Evolutionary conservation across 1,140 invertebrate genomes (phyloP), one percentile per base, ranked within the genome.

Genomic region (Paracyclopina nana): DNA sequence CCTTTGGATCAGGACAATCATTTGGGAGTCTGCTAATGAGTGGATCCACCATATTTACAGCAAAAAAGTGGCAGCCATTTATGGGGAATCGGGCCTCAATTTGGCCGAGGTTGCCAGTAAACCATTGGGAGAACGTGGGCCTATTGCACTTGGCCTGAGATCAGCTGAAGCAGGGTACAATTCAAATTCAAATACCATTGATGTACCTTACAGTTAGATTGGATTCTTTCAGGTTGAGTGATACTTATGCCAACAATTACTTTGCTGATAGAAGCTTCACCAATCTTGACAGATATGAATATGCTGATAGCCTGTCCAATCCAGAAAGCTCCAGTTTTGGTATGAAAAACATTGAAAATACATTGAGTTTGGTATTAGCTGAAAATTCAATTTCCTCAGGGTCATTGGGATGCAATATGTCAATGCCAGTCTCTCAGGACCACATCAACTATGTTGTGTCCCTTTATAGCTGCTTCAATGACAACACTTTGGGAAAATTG

Each of bases 1-100:
- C 0, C 60, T 75, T 18, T 75, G 73, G 73, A 60, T 68, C 9
- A 65, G 72, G n/a, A 60, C 72, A n/a, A 64, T 75, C 12, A 68
- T 74, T 22, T 74, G 72, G 72, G 72, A 74, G 54, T 69, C 67
- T 1, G 58, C 58, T 8, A 57, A 55, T 31, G 60, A 57, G 22
- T 62, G 58, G 58, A 54, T 62, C 8, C 49, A 56, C 27, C 46
- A 54, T 34, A 56, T 43, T 5, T 61, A 62, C 41, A 14, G 26
- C 2, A 28, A 46, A 12, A 53, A 49, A 4, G 27, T 29, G 31
- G 45, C 29, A 40, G 18, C 30, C 12, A 31, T 12, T 12, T 12
- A n/a, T 12, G 30, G 49, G 30, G 4, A 25, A 34, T 1, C n/a
- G n/a, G n/a, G n/a, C n/a, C n/a, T n/a, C n/a, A n/a, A n/a, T n/a